These are phyloP conservation scores for Seriola aureovittata DNA, from an alignment of 2,113 vertebrate species.

Conservation along the genomic window DNA sequence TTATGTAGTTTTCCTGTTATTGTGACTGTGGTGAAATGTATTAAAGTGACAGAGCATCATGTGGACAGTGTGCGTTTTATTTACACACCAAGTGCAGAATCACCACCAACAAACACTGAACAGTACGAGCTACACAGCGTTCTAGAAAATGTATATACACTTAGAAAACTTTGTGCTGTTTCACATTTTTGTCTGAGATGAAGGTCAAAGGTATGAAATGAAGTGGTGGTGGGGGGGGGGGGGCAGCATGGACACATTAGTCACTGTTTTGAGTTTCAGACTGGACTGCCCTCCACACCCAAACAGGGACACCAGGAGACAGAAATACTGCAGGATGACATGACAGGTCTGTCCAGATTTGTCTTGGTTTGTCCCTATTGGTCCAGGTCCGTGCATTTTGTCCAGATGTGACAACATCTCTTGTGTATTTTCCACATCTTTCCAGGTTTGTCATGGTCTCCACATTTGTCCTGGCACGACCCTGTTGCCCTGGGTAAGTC, in stretches of 20 bases:
- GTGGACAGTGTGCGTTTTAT: conserved; percentile 52
- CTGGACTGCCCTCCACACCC: background rate
- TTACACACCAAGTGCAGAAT: conserved; percentile 58
- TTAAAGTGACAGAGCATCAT: background rate
- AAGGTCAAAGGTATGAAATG: background rate
- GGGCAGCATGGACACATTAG: too few species aligned
- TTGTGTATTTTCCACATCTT: too few species aligned
- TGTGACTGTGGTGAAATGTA: background rate
- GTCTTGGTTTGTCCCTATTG: background rate
- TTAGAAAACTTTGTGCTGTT: conserved; percentile 76
- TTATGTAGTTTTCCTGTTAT: background rate
- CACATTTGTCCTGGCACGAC: too few species aligned
- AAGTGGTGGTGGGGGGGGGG: too few species aligned
- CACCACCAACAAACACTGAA: conserved; percentile 57
- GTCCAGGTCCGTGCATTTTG: too few species aligned
- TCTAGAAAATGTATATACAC: conserved; percentile 72
- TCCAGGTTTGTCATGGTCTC: too few species aligned
- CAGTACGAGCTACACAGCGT: conserved; percentile 31
- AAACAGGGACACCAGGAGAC: background rate
- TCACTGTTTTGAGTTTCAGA: background rate
- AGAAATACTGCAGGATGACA: background rate
- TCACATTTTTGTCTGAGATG: conserved; percentile 1
- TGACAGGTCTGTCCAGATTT: background rate
- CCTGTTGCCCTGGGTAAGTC: too few species aligned
- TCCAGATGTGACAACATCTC: too few species aligned